Percentiles rank a stretch among this genome's conserved stretches.
Conservation (phyloP, 2,113 vertebrate species). For the Rhynchopsitta pachyrhyncha region DNA sequence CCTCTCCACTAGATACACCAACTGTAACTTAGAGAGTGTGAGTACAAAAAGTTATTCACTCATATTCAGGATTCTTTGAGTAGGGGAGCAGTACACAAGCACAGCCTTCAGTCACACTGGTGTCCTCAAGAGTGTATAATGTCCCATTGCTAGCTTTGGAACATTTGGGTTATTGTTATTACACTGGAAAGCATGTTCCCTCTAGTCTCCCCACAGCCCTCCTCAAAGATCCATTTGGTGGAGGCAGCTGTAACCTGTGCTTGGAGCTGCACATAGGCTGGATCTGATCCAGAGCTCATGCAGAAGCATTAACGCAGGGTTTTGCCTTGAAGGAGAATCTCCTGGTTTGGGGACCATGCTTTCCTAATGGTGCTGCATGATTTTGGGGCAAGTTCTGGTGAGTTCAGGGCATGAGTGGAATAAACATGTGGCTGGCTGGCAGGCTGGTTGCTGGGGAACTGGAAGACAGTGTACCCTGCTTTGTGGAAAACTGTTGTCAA, state of each 20-base stretch:
- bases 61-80: not conserved
- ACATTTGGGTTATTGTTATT: not conserved
- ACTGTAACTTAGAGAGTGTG: not conserved
- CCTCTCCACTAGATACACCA: not conserved
- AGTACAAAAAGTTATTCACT: not conserved
- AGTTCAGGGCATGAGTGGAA: not conserved
- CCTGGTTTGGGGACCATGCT: not conserved
- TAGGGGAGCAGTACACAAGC: not conserved
- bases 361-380: not conserved
- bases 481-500: not conserved
- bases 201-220: not conserved
- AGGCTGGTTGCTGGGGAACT: not conserved
- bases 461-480: not conserved
- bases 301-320: not conserved
- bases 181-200: not conserved
- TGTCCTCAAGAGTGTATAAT: not conserved
- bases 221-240: not conserved
- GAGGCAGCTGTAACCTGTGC: not conserved
- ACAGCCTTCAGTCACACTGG: not conserved
- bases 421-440: not conserved
- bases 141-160: not conserved
- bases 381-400: not conserved
- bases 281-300: not conserved
- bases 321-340: not conserved
- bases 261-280: not conserved